A percentile compares a stretch with the other conserved stretches of the same genome.
Conservation (phyloP, 2,888 invertebrate genomes). For the Dascillus cervinus region DNA sequence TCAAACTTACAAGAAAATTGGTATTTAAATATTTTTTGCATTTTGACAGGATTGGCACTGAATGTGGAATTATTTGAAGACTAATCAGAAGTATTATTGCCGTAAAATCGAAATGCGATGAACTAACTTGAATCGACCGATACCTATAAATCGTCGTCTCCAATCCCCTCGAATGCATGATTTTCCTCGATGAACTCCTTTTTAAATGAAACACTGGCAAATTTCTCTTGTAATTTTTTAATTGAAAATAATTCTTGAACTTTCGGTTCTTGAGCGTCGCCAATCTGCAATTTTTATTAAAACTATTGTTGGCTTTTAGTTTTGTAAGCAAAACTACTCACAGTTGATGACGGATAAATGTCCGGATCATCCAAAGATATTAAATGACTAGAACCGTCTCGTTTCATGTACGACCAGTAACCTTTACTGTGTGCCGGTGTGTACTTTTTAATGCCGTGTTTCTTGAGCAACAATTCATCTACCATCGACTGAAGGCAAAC, state of each 20-base stretch:
- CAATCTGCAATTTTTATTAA: conserved; percentile 43
- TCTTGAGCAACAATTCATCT: conserved; percentile 79
- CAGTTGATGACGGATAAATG: conserved; percentile 19
- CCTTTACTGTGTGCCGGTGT: conserved; percentile 37
- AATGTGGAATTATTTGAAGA: no score
- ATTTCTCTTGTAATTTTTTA: conserved; percentile 64
- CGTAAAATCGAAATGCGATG: no score
- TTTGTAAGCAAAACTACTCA: conserved; percentile 5
- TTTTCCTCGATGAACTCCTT: conserved; percentile 77
- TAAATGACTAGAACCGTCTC: conserved; percentile 64
- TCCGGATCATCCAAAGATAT: conserved; percentile 43
- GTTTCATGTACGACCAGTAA: conserved; percentile 62
- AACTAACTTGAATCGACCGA: no score
- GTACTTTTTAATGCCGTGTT: conserved; percentile 49
- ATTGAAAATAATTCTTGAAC: conserved; percentile 66
- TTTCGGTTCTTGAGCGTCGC: conserved; percentile 48
- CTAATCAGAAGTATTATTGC: no score
- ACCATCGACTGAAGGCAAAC: conserved; percentile 94
- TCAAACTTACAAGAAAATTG: no score
- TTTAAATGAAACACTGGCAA: conserved; percentile 64
- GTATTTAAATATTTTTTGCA: no score
- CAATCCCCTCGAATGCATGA: conserved; percentile 90
- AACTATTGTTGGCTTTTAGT: no score
- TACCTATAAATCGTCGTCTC: conserved; percentile 89
- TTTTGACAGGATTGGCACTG: no score